A percentile compares a stretch with the other conserved stretches of the same genome.
phyloP scores from a whole-genome alignment of 2,888 invertebrate genomes.

The Rugalucina vietnamica region DNA sequence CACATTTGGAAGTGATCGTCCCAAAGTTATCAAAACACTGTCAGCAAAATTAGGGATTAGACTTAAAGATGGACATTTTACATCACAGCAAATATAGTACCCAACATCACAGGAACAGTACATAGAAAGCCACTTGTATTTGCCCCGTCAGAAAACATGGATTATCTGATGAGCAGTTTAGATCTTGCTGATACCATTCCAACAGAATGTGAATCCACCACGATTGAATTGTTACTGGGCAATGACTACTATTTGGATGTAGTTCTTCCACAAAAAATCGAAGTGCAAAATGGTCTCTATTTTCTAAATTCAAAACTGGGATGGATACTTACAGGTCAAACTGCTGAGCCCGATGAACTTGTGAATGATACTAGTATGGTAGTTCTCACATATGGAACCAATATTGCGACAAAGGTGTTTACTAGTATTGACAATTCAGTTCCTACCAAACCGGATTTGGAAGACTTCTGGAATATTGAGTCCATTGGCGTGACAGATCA shows the following conservation, averaged over 20 bases:
- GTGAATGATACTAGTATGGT: slow-evolving; percentile 3
- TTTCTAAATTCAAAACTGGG: slow-evolving; percentile 17
- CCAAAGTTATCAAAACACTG: slow-evolving; percentile 22
- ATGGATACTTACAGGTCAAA: slow-evolving; percentile 3
- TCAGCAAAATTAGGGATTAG: slow-evolving; percentile 12
- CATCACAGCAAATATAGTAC: not conserved
- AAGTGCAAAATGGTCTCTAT: not conserved
- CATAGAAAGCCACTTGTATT: too few relatives aligned
- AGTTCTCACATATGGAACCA: slow-evolving; percentile 1
- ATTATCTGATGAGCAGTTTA: not conserved
- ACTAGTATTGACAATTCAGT: not conserved
- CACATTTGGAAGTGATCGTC: slow-evolving; percentile 28
- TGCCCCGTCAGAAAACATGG: too few relatives aligned
- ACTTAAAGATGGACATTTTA: slow-evolving; percentile 9
- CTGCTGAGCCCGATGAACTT: not conserved
- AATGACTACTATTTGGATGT: slow-evolving; percentile 5
- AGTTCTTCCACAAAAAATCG: slow-evolving; percentile 5
- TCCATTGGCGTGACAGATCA: slow-evolving; percentile 29
- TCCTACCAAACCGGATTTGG: slow-evolving; percentile 21
- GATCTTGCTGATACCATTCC: slow-evolving; percentile 7
- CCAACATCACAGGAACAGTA: slow-evolving; percentile 8
- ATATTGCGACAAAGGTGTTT: not conserved
- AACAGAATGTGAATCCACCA: not conserved
- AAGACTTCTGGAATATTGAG: slow-evolving; percentile 38
- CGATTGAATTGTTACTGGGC: not conserved